Evolutionary conservation across 2,888 invertebrate species (phyloP), one percentile per base, ranked within the genome.

Genomic region (Harpalus rubripes): DNA sequence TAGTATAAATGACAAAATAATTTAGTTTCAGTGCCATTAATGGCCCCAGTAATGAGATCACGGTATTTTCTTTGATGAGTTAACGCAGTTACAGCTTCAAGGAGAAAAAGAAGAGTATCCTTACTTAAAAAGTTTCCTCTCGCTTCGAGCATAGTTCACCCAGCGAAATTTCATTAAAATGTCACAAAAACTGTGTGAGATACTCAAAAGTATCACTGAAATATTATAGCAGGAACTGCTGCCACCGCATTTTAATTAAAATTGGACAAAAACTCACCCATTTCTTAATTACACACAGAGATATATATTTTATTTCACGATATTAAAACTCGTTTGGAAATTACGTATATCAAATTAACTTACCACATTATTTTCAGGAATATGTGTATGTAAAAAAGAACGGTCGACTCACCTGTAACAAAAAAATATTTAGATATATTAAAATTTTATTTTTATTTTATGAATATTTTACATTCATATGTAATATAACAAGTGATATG

Each of bases 1-100:
- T 26, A 65, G 81, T 81, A 81, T 81, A 81, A 81, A 81, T 81
- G 81, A 81, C 81, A 81, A 81, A 81, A 81, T 81, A 81, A 81
- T 81, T 81, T 81, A 81, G 81, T 81, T 81, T 68, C 81, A 32
- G 81, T 22, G 56, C 68, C 81, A 81, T 81, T 81, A 81, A 81
- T 81, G 68, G 61, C 6, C 59, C 59, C 78, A 72, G 78, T 81
- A 81, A 81, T 81, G 68, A 81, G 81, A 81, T 81, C 68, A 81
- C 81, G 39, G 81, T 68, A 32, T 81, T 81, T 81, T 81, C 81
- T 81, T 81, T 81, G 81, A 81, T 65, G 81, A 56, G 78, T 78
- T 78, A 78, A 78, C 58, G 78, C 59, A 58, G 78, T 78, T 78
- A 78, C n/a, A 44, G 22, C 8, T 32, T 32, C 32, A 8, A 12